Evolutionary conservation across 35 echinoderm and acorn worm genomes (phyloP).

Genomic region (Apostichopus californicus): DNA sequence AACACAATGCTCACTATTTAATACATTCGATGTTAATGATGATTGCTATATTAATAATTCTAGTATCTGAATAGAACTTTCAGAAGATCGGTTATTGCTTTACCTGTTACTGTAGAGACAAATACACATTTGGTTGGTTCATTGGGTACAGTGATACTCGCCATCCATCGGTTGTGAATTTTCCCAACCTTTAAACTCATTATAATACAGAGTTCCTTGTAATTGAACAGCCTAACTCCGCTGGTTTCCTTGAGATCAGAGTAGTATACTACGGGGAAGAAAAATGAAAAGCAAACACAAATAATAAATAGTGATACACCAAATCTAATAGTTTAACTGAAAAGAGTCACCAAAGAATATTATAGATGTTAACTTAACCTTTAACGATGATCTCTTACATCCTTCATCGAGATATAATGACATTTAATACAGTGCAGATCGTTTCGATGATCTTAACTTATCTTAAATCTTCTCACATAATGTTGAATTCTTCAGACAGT

Average conservation of each 20-base stretch:
- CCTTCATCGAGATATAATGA: too few species aligned
- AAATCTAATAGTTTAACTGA: not conserved
- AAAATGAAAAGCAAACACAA: not conserved
- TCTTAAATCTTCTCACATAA: too few species aligned
- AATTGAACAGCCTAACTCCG: conserved; percentile 4
- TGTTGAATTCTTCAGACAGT: too few species aligned
- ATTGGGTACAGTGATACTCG: conserved; percentile 15
- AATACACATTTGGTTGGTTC: conserved; percentile 38
- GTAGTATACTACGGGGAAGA: conserved; percentile 31
- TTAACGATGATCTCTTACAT: too few species aligned
- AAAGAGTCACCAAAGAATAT: too few species aligned
- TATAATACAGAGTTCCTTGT: conserved; percentile 23
- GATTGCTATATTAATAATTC: too few species aligned
- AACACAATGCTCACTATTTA: too few species aligned
- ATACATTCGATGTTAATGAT: too few species aligned
- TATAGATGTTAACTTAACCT: too few species aligned
- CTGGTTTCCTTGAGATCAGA: conserved; percentile 39
- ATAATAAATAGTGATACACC: not conserved
- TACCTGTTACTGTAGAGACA: conserved; percentile 35
- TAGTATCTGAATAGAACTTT: too few species aligned
- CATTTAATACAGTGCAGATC: not conserved
- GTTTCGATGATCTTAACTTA: too few species aligned
- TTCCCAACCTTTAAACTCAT: conserved; percentile 30
- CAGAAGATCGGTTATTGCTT: too few species aligned
- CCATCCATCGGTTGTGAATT: conserved; percentile 46